These are phyloP conservation scores for Bombylius major DNA, from an alignment of 2,888 invertebrate genomes.

Conservation along the genomic window DNA sequence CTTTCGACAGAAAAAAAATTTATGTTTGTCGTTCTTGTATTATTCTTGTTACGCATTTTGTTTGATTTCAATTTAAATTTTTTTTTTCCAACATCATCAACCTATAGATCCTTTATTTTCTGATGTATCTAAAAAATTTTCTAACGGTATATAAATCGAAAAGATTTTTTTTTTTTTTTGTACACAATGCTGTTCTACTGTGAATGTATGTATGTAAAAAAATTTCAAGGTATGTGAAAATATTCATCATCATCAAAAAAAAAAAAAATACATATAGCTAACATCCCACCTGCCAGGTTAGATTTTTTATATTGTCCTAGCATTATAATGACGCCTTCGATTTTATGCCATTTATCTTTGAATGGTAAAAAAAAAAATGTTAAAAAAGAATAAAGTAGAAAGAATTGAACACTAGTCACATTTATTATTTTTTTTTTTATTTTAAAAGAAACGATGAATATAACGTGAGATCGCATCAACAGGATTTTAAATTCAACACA, in stretches of 20 bases:
- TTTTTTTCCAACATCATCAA: background rate
- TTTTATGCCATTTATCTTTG: background rate
- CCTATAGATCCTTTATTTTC: background rate
- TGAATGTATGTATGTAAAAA: background rate
- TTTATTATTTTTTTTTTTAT: no score
- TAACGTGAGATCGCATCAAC: no score
- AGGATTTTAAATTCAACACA: no score
- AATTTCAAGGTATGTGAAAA: background rate
- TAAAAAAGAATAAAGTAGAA: no score
- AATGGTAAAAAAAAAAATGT: no score
- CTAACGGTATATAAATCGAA: background rate
- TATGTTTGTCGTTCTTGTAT: background rate
- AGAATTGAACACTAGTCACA: no score
- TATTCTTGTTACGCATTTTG: background rate
- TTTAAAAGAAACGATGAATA: no score
- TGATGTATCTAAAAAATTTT: background rate
- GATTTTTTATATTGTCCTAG: background rate
- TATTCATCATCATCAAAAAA: background rate
- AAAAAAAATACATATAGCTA: background rate
- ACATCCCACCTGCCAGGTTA: slow-evolving; percentile 4
- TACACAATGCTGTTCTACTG: no score
- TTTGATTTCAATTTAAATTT: background rate
- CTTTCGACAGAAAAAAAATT: no score
- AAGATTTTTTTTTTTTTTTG: background rate
- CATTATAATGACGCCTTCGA: slow-evolving; percentile 4